Base-by-base conservation (phyloP, 2,113 vertebrate genomes). In the Nothocercus nigrocapillus region DNA sequence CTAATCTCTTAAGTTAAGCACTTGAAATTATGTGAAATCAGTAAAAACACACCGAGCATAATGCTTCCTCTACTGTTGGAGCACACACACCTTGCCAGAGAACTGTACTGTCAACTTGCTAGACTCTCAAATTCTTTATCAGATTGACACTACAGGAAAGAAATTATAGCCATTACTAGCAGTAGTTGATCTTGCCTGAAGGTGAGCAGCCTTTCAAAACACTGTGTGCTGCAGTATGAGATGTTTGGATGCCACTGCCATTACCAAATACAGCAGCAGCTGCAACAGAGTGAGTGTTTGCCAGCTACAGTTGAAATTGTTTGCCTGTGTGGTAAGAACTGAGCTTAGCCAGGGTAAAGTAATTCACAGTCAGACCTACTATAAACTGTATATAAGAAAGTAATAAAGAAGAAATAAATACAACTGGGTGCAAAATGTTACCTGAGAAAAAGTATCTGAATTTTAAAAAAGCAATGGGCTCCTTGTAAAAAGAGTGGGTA, bases 31-130 rank as follows among this genome's bases (percentile, higher is more conserved):
- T 9, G 40, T 7, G 2, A 66, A 72, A 88, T 49, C 1, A 84
- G 36, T 58, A 42, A 89, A 72, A 58, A 17, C 12, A 88, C 28
- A 28, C 9, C 32, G 5, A 85, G 5, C 2, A 1, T 6, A 58
- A 15, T 17, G 19, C 59, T 85, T 73, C 36, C 20, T 74, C 13
- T n/a, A 5, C 38, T 56, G 56, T 13, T 17, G 11, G 1, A 68
- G 42, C 24, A 45, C 0, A 0, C 27, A 54, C 16, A 36, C 4
- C 0, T 0, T 40, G 47, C 7, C n/a, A 54, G 18, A 11, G 34
- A 88, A 69, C 28, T 62, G 32, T 38, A 68, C 25, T 19, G 22
- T 69, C 34, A 38, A 11, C 21, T 72, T 79, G 58, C 53, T 68
- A 62, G 47, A 45, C 66, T 21, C n/a, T 66, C 30, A 76, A 58